Conservation (phyloP, 2,888 invertebrate genomes). For the Serrognathus titanus region DNA sequence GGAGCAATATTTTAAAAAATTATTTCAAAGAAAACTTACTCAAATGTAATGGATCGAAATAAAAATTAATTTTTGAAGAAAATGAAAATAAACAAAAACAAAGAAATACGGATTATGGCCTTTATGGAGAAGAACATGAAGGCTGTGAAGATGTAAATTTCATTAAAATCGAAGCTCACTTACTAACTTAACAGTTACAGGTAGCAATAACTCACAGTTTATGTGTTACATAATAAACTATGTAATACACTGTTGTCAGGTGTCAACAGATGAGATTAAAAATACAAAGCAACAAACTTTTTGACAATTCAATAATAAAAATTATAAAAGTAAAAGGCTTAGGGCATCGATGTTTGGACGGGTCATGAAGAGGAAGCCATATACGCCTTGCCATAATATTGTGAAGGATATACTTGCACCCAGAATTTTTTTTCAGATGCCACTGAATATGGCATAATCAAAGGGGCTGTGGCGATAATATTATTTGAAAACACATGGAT, state of each 20-base stretch:
- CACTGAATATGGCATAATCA: conserved; percentile 17
- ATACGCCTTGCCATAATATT: neutral
- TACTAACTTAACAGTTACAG: neutral
- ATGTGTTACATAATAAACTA: neutral
- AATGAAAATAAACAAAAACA: neutral
- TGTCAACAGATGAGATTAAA: neutral
- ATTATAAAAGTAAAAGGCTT: conserved; percentile 11
- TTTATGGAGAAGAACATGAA: neutral
- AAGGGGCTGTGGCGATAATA: conserved; percentile 15
- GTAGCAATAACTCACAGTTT: neutral
- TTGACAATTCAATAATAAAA: conserved; percentile 16
- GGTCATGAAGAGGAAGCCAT: conserved; percentile 1
- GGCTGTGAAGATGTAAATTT: neutral
- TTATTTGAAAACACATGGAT: no score
- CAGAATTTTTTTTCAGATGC: conserved; percentile 2
- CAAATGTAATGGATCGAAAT: neutral
- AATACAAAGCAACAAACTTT: conserved; percentile 2
- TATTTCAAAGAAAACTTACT: neutral
- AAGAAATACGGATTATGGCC: neutral
- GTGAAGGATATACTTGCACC: conserved; percentile 6
- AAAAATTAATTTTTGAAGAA: neutral
- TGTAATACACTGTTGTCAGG: neutral
- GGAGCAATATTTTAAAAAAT: no score
- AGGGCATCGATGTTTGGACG: conserved; percentile 8
- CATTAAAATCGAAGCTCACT: neutral